Evolutionary conservation across 2,113 vertebrate genomes (phyloP).

Genomic region (Sigmodon hispidus): DNA sequence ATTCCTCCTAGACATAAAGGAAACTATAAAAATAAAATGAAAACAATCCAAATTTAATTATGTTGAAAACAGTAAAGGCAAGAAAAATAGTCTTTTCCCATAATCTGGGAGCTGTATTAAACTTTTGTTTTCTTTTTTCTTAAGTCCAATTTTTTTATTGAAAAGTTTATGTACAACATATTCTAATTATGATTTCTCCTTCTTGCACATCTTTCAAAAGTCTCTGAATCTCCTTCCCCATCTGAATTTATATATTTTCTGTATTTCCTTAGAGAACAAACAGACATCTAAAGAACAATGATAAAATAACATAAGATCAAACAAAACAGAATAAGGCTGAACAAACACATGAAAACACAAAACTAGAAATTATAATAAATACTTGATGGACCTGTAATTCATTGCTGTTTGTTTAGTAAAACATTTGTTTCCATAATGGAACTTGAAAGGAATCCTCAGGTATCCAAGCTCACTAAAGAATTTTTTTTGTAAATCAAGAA

Average conservation of each 20-base stretch:
- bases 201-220: background rate
- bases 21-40: background rate
- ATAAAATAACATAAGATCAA: background rate
- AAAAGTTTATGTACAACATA: background rate
- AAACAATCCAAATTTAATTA: background rate
- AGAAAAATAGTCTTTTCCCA: background rate
- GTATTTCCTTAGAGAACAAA: background rate
- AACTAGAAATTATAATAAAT: background rate
- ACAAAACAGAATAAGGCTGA: background rate
- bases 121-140: background rate
- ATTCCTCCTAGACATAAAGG: background rate
- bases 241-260: background rate
- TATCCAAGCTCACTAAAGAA: background rate
- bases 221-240: background rate
- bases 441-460: background rate
- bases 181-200: background rate
- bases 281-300: background rate
- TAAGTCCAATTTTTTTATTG: background rate
- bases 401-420: background rate
- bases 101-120: background rate
- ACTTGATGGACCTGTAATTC: background rate
- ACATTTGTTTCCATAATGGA: background rate
- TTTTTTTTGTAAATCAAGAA: slow-evolving; percentile 48
- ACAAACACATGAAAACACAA: background rate
- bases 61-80: background rate